Percentiles rank a stretch among this genome's conserved stretches.
Evolutionary conservation across 2,113 vertebrate species (phyloP).

Genomic region (Poeciliopsis occidentalis): DNA sequence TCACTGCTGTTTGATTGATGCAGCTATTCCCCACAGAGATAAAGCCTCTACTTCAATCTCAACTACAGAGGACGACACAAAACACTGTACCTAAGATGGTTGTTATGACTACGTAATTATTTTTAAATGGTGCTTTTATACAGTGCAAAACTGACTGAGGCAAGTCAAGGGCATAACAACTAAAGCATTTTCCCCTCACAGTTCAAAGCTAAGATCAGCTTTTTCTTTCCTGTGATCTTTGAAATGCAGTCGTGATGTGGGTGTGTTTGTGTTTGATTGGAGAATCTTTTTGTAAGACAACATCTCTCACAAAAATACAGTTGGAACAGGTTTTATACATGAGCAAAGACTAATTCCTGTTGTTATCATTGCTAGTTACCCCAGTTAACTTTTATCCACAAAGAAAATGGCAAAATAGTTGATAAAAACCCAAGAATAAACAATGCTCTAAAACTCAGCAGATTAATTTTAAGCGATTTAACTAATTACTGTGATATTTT

Average conservation of each 20-base stretch:
- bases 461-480: background rate
- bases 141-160: slow-evolving; percentile 65
- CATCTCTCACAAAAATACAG: slow-evolving; percentile 1
- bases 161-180: slow-evolving; percentile 72
- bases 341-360: background rate
- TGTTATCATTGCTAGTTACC: background rate
- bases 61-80: slow-evolving; percentile 71
- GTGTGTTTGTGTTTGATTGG: slow-evolving; percentile 27
- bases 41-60: slow-evolving; percentile 76
- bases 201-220: slow-evolving; percentile 60
- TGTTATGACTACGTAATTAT: slow-evolving; percentile 78
- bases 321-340: background rate
- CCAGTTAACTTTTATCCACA: background rate
- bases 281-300: slow-evolving; percentile 19
- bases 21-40: slow-evolving; percentile 72
- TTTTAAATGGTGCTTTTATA: slow-evolving; percentile 75
- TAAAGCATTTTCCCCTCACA: slow-evolving; percentile 46
- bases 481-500: background rate
- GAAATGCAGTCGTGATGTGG: slow-evolving; percentile 53
- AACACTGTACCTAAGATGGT: slow-evolving; percentile 57
- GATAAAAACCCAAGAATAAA: background rate
- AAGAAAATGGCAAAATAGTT: background rate
- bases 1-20: slow-evolving; percentile 78
- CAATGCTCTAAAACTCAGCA: background rate
- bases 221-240: slow-evolving; percentile 45